Percentiles rank a stretch among this genome's conserved stretches.
Evolutionary conservation across 2,888 invertebrate species (phyloP).

Genomic region (Scotopteryx bipunctaria): DNA sequence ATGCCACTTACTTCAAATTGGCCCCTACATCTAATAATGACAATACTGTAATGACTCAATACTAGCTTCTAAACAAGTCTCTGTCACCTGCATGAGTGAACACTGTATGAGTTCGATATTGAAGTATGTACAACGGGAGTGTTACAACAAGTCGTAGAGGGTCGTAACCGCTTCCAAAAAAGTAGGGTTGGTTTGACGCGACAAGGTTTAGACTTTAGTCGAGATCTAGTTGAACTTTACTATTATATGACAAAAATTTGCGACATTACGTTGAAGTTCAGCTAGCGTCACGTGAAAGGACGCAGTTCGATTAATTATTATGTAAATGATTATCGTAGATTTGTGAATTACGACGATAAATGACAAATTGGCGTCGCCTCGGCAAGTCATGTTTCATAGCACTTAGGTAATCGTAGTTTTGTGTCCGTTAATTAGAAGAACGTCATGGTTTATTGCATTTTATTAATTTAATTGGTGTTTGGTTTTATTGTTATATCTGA

Average conservation of each 20-base stretch:
- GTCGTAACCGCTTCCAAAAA: background rate
- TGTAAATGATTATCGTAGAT: constrained; percentile 36
- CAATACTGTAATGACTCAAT: too few species aligned
- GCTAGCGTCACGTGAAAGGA: constrained; percentile 47
- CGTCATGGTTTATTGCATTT: constrained; percentile 55
- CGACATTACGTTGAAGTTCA: constrained; percentile 40
- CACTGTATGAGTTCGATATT: background rate
- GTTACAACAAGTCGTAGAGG: background rate
- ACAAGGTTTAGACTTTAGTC: constrained; percentile 40
- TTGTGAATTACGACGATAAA: constrained; percentile 33
- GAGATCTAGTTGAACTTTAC: constrained; percentile 44
- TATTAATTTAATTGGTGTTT: constrained; percentile 46
- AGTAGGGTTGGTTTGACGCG: background rate
- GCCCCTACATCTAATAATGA: too few species aligned
- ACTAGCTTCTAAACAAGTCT: background rate
- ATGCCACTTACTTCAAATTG: background rate
- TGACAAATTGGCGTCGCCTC: constrained; percentile 47
- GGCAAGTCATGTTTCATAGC: constrained; percentile 56
- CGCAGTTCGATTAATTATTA: constrained; percentile 38
- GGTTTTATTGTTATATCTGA: constrained; percentile 26
- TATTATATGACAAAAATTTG: background rate
- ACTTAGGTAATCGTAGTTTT: constrained; percentile 62
- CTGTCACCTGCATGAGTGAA: background rate
- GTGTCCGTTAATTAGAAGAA: constrained; percentile 59
- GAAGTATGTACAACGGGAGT: background rate